These are phyloP conservation scores for Catocala fraxini DNA, from an alignment of 2,888 invertebrate genomes.

Conservation along the genomic window DNA sequence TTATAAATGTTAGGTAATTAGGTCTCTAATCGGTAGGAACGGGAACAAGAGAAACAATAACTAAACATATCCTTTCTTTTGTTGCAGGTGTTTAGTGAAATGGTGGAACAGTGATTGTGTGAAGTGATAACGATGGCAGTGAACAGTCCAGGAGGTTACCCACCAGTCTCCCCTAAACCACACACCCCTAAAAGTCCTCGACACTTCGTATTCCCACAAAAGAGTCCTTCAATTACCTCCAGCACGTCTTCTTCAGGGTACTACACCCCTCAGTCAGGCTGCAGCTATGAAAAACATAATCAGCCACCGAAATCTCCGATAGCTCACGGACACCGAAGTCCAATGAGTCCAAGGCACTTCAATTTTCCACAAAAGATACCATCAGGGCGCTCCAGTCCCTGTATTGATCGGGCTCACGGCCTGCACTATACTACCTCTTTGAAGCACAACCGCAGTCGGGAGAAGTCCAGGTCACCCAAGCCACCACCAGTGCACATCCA, in stretches of 20 bases:
- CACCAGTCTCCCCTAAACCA: constrained; percentile 86
- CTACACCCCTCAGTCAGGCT: constrained; percentile 86
- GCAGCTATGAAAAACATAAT: constrained; percentile 80
- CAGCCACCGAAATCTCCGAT: constrained; percentile 83
- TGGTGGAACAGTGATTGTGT: constrained; percentile 53
- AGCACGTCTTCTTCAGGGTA: constrained; percentile 87
- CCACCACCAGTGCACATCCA: constrained; percentile 88
- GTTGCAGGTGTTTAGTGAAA: constrained; percentile 74
- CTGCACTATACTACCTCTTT: constrained; percentile 79
- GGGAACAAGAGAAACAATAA: too few relatives aligned
- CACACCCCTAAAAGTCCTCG: constrained; percentile 87
- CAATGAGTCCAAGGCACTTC: constrained; percentile 88
- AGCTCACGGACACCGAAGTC: constrained; percentile 87
- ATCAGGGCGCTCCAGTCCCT: constrained; percentile 80
- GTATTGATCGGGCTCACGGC: constrained; percentile 70
- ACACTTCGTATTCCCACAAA: constrained; percentile 85
- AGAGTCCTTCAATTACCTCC: constrained; percentile 84
- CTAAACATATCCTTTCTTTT: constrained; percentile 33
- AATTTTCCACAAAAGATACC: constrained; percentile 85
- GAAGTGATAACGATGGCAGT: constrained; percentile 82
- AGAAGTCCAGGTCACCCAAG: constrained; percentile 81
- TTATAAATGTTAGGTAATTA: too few relatives aligned
- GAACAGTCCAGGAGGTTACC: constrained; percentile 88
- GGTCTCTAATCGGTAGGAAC: too few relatives aligned
- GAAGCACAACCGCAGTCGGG: constrained; percentile 73